These are phyloP conservation scores for Trididemnum miniatum DNA, from an alignment of 23 tunicate genomes.

Conservation along the genomic window DNA sequence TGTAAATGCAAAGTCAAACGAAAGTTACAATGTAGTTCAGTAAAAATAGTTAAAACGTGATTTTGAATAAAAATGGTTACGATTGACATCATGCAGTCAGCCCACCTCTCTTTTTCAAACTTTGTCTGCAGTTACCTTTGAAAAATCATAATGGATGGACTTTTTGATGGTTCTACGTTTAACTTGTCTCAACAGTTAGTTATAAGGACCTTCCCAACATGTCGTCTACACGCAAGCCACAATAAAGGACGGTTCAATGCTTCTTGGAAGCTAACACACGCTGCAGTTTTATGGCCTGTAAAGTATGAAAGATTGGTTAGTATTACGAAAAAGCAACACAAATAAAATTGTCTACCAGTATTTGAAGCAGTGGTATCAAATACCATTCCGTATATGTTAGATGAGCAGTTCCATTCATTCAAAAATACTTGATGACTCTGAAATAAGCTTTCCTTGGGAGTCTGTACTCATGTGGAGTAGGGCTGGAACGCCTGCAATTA, in stretches of 20 bases:
- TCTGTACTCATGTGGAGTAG: not conserved
- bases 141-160: not conserved
- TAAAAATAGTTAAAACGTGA: no score
- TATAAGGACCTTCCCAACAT: not conserved
- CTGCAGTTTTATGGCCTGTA: slow-evolving; percentile 6
- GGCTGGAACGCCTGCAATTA: slow-evolving; percentile 5
- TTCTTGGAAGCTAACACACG: not conserved
- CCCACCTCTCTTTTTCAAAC: not conserved
- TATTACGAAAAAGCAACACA: not conserved
- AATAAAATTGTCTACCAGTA: not conserved
- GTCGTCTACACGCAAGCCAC: slow-evolving; percentile 4
- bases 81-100: not conserved
- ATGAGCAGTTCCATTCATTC: not conserved
- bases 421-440: not conserved
- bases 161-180: not conserved
- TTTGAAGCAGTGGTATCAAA: slow-evolving; percentile 6
- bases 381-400: not conserved
- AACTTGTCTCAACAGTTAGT: not conserved
- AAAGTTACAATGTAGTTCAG: not conserved
- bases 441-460: slow-evolving; percentile 6
- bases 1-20: not conserved
- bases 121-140: not conserved
- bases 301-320: not conserved
- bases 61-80: not conserved
- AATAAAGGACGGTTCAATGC: not conserved